phyloP scores from a whole-genome alignment of 2,888 invertebrate species.

The Agrilus mali region DNA sequence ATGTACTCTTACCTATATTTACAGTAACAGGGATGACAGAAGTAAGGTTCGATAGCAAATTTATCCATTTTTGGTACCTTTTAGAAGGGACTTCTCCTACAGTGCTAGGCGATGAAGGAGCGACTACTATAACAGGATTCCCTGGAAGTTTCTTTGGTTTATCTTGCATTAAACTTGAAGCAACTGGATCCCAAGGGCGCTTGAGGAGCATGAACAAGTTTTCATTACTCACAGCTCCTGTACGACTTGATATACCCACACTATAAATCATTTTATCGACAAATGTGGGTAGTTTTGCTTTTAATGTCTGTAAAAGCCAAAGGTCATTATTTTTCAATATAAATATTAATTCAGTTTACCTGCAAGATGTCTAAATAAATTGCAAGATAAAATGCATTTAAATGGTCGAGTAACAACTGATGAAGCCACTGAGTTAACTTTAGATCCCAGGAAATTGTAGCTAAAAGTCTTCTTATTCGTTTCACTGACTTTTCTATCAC shows the following conservation, averaged over 20 bases:
- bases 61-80: constrained; percentile 57
- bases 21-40: constrained; percentile 51
- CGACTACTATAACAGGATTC: constrained; percentile 51
- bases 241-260: constrained; percentile 35
- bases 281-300: constrained; percentile 54
- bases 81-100: constrained; percentile 34
- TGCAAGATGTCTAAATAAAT: constrained; percentile 69
- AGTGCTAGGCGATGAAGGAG: constrained; percentile 42
- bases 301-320: constrained; percentile 37
- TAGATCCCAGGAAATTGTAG: constrained; percentile 59
- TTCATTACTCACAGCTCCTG: constrained; percentile 44
- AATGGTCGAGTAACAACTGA: constrained; percentile 50
- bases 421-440: constrained; percentile 69
- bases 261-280: constrained; percentile 60
- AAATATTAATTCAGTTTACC: constrained; percentile 28
- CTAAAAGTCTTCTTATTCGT: constrained; percentile 53
- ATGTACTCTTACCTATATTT: constrained; percentile 32
- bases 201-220: constrained; percentile 52
- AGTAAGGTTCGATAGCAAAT: constrained; percentile 51
- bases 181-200: constrained; percentile 63
- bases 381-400: constrained; percentile 52
- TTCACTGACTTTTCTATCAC: constrained; percentile 59
- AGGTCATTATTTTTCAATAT: neutral
- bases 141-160: constrained; percentile 60
- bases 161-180: constrained; percentile 41